Base-by-base conservation (phyloP, 23 tunicate species). In the Botrylloides violaceus region DNA sequence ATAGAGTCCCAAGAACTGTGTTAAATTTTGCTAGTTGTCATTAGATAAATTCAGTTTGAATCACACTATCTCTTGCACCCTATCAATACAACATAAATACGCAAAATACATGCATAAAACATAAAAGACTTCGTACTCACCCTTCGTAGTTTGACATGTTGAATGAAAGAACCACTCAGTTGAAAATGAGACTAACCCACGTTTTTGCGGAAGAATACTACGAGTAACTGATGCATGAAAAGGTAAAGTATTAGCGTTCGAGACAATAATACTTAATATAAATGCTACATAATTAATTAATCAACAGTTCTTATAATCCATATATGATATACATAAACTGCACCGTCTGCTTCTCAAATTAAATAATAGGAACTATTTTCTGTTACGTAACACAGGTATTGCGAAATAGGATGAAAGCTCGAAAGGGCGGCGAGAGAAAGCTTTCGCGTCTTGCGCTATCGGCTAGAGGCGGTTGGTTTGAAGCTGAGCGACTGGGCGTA, bases 131-230 rank as follows among this genome's bases (percentile, higher is more conserved):
- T 25, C 31, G 18, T 7, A 57, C 87, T 71, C 68, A 84, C 92
- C 92, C 32, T 48, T 31, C 83, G 77, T 84, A 78, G 32, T 77
- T 76, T 32, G 92, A 84, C 92, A 84, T 84, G 83, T 63, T 78
- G 74, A 68, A 43, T 68, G 74, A 68, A 63, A 65, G 47, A 43
- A 39, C 74, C 28, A 15, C 56, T 56, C 30, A 43, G 74, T 43
- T 39, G 28, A 43, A 43, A n/a, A 32, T 37, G 9, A 6, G 58
- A 35, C 74, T 68, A 18, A 60, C 74, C 74, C 74, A 68, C 74
- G 74, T 36, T 68, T 26, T 36, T 55, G 74, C 74, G 74, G 74
- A 68, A n/a, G 58, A 68, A 68, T 68, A 68, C 29, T 4, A 19
- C 15, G 21, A 60, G 53, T 43, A 7, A 43, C 53, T 43, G 53